Evolutionary conservation across 2,113 vertebrate species (phyloP), one percentile per base, ranked within the genome.

Genomic region (Ceratotherium simum): DNA sequence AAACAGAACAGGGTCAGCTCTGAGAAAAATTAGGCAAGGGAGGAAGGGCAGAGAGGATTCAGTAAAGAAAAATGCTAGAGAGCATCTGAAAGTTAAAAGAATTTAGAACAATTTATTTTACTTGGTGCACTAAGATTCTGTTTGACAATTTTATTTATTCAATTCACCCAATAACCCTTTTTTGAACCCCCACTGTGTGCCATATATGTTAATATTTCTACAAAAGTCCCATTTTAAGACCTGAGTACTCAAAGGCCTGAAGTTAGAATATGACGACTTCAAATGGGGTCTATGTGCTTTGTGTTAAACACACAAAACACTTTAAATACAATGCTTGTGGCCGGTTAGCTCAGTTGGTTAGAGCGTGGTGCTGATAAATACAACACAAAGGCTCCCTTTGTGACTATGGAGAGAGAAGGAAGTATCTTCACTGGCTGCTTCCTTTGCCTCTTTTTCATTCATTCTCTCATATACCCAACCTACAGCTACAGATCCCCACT

Each of bases 161-260:
- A 70, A 29, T 62, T 91, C 21, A 60, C 29, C 27, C 6, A 81
- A 70, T 88, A 84, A 85, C 39, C 21, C 1, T 82, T 16, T 60
- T 60, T 27, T 56, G 10, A 78, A 29, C 6, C 7, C 21, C 21
- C 11, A 58, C 27, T 80, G 73, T 29, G 12, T 67, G 21, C 17
- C 76, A 60, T 21, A 29, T 39, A 73, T 29, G 8, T 39, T 27
- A 84, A 17, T 69, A 39, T 88, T 90, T 94, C 82, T 87, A 87
- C 17, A 75, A 60, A 97, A 94, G 65, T 65, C 58, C 80, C n/a
- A 94, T 67, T 76, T 88, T 81, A 79, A 96, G 85, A 73, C 46
- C 27, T 48, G 10, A 92, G 13, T 67, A 70, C 48, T 92, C 51
- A 85, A 84, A 54, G 46, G 10, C 58, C 75, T 84, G 56, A 75